Evolutionary conservation across 2,888 invertebrate genomes (phyloP), one percentile per base, ranked within the genome.

Genomic region (Acleris sparsana): DNA sequence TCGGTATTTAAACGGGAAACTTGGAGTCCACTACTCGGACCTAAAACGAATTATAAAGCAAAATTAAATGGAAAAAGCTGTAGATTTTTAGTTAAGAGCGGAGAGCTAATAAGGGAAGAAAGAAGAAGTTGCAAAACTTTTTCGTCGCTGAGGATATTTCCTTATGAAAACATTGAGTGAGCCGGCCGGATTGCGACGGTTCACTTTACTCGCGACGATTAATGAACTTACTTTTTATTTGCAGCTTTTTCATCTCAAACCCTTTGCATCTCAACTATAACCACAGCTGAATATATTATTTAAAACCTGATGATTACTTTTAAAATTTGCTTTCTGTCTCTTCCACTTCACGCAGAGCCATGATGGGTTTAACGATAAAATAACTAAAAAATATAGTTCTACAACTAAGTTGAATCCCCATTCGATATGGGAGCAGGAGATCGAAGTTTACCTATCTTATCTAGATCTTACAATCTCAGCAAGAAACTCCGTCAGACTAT

Each of bases 121-220:
- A 80, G 78, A 80, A 86, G 85, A 88, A 86, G 80, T 85, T 83
- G 74, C 77, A 79, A 79, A 87, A 87, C 85, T 86, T 86, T 86
- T 83, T 80, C 80, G 84, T 80, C 76, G 77, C 79, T 77, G 73
- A 78, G 77, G 77, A 85, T 86, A 86, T 80, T 83, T 86, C 82
- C 82, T 84, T 84, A 84, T 85, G 80, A 84, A 86, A 86, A 85
- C 82, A 83, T 81, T 79, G 77, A 74, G 79, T 77, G 79, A 83
- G 77, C 79, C 76, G 74, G 78, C 78, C 80, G 77, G 81, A 80
- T 82, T 83, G 79, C 78, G 72, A 75, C 74, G 75, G 74, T 79
- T 80, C 81, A 80, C 80, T 84, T 80, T 77, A 75, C 67, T 71
- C 71, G 65, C 70, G 73, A 76, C 75, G 77, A 75, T 74, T 83